Evolutionary conservation across 2,888 invertebrate genomes (phyloP).

Genomic region (Brenthis hecate): DNA sequence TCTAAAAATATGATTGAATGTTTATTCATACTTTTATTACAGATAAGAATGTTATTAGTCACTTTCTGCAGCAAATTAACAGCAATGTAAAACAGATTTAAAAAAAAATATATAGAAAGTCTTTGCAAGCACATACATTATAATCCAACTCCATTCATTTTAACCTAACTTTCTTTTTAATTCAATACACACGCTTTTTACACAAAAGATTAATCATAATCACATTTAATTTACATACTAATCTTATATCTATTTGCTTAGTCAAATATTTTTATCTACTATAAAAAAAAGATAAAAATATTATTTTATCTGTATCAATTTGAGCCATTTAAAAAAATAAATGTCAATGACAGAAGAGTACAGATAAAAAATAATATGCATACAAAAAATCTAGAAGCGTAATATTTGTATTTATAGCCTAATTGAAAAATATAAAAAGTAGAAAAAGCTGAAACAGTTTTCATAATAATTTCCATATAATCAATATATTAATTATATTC

Average conservation of each 20-base stretch:
- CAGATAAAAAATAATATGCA: constrained; percentile 9
- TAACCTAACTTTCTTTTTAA: not conserved
- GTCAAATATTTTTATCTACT: constrained; percentile 1
- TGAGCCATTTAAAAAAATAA: constrained; percentile 6
- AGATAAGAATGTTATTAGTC: too few relatives aligned
- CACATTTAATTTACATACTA: constrained; percentile 5
- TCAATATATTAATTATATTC: not conserved
- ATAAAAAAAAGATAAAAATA: not conserved
- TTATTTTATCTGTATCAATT: constrained; percentile 5
- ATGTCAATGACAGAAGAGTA: constrained; percentile 9
- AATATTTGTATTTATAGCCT: constrained; percentile 2
- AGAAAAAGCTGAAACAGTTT: constrained; percentile 11
- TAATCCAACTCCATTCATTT: not conserved
- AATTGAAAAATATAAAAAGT: not conserved
- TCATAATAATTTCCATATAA: not conserved
- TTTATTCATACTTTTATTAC: too few relatives aligned
- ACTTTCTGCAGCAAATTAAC: too few relatives aligned
- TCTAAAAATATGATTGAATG: not conserved
- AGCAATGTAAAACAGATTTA: too few relatives aligned
- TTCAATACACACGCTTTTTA: constrained; percentile 1
- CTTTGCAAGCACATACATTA: not conserved
- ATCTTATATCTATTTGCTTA: not conserved
- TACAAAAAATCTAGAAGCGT: constrained; percentile 16
- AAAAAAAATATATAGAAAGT: too few relatives aligned
- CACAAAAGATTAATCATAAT: constrained; percentile 5